Evolutionary conservation across 2,888 invertebrate genomes (phyloP).

Genomic region (Sphaerophoria rueppellii): DNA sequence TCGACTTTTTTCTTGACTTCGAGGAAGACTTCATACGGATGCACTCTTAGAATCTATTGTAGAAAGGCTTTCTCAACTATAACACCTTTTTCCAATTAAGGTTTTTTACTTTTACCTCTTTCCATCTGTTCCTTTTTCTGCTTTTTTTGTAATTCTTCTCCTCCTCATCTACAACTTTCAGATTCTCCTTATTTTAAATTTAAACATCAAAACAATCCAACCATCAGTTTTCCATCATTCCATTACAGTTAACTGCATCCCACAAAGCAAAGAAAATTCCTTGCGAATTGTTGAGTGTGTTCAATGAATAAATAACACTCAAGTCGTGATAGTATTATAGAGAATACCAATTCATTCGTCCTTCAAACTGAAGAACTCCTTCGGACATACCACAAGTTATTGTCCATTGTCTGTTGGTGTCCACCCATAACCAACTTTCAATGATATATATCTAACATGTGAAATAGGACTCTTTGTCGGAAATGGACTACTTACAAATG

Average conservation of each 20-base stretch:
- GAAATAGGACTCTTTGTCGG: constrained; percentile 45
- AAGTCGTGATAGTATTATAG: constrained; percentile 61
- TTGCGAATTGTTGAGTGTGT: constrained; percentile 61
- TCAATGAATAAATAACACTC: constrained; percentile 68
- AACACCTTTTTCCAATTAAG: too few relatives aligned
- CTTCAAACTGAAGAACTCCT: constrained; percentile 55
- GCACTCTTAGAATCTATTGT: too few relatives aligned
- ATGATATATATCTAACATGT: constrained; percentile 13
- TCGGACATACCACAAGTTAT: constrained; percentile 15
- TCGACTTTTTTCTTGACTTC: too few relatives aligned
- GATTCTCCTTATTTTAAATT: too few relatives aligned
- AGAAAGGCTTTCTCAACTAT: too few relatives aligned
- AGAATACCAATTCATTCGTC: constrained; percentile 58
- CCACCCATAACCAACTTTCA: constrained; percentile 17
- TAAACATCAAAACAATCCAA: too few relatives aligned
- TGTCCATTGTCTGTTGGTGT: constrained; percentile 56
- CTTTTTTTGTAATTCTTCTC: too few relatives aligned
- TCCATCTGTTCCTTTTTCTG: too few relatives aligned
- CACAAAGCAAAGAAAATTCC: constrained; percentile 45
- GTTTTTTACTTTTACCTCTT: too few relatives aligned
- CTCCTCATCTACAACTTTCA: too few relatives aligned
- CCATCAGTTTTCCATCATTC: not conserved
- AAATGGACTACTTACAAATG: constrained; percentile 11
- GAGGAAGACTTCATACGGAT: too few relatives aligned
- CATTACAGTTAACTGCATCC: constrained; percentile 41